Evolutionary conservation across 2,113 vertebrate genomes (phyloP).

Genomic region (Scolopax mira): DNA sequence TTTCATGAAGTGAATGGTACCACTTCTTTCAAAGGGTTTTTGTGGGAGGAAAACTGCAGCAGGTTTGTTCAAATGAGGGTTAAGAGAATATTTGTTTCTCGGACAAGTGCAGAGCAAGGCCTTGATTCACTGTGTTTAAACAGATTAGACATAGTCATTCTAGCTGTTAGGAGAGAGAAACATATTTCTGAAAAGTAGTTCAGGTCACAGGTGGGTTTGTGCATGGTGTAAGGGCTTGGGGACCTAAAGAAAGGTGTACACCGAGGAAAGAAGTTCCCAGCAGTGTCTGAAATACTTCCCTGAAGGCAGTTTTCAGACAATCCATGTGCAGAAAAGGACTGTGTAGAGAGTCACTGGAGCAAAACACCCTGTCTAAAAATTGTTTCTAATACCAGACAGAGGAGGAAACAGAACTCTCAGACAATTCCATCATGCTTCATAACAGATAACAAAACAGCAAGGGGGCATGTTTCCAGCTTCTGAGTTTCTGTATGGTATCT

Average conservation of each 20-base stretch:
- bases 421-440: not conserved
- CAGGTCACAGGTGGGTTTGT: not conserved
- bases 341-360: rapidly evolving
- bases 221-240: not conserved
- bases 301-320: not conserved
- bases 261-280: not conserved
- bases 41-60: not conserved
- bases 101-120: not conserved
- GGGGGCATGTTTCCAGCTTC: not conserved
- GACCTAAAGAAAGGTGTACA: not conserved
- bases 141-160: rapidly evolving
- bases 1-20: not conserved
- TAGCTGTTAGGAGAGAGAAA: not conserved
- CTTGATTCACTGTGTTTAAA: not conserved
- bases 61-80: rapidly evolving
- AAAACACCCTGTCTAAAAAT: not conserved
- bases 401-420: not conserved
- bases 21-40: not conserved
- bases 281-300: too few species aligned
- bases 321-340: rapidly evolving
- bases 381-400: not conserved
- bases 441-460: slow-evolving; percentile 9
- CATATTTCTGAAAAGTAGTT: not conserved
- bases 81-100: not conserved
- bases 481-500: not conserved